These are phyloP conservation scores for Linnaemya vulpina DNA, from an alignment of 2,888 invertebrate species.

Conservation along the genomic window DNA sequence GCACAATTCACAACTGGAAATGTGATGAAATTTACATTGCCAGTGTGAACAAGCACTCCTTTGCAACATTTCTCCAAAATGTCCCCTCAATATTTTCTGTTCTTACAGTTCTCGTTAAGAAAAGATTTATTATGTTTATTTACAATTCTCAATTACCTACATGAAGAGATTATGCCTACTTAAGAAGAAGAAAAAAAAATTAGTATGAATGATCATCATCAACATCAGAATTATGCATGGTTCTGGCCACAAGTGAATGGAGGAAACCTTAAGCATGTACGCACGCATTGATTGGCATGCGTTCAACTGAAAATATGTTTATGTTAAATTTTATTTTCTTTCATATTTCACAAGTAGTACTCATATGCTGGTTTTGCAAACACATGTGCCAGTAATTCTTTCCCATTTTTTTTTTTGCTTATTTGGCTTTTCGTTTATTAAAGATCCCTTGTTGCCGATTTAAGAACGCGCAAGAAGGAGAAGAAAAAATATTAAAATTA, in stretches of 20 bases:
- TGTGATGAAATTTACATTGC: not conserved
- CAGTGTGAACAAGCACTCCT: conserved; percentile 13
- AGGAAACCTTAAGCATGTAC: conserved; percentile 41
- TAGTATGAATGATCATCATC: conserved; percentile 48
- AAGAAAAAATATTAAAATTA: conserved; percentile 59
- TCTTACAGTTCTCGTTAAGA: conserved; percentile 59
- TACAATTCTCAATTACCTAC: conserved; percentile 67
- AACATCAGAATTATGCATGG: conserved; percentile 18
- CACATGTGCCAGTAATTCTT: conserved; percentile 51
- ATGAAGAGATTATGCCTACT: conserved; percentile 61
- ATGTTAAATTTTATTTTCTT: conserved; percentile 27
- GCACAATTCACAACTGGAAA: not conserved
- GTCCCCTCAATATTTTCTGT: conserved; percentile 20
- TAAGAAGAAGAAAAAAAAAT: conserved; percentile 16
- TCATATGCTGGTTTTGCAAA: conserved; percentile 45
- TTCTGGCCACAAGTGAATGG: conserved; percentile 56
- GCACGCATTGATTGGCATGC: conserved; percentile 75
- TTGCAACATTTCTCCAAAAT: not conserved
- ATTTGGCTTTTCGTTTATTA: conserved; percentile 27
- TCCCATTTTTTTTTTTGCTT: conserved; percentile 16
- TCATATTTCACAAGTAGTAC: conserved; percentile 34
- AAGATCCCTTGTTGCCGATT: conserved; percentile 49
- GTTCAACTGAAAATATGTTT: conserved; percentile 74
- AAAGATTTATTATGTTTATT: conserved; percentile 71
- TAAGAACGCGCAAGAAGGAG: conserved; percentile 31